These are phyloP conservation scores for Ciconia boyciana DNA, from an alignment of 2,113 vertebrate species.

Conservation along the genomic window DNA sequence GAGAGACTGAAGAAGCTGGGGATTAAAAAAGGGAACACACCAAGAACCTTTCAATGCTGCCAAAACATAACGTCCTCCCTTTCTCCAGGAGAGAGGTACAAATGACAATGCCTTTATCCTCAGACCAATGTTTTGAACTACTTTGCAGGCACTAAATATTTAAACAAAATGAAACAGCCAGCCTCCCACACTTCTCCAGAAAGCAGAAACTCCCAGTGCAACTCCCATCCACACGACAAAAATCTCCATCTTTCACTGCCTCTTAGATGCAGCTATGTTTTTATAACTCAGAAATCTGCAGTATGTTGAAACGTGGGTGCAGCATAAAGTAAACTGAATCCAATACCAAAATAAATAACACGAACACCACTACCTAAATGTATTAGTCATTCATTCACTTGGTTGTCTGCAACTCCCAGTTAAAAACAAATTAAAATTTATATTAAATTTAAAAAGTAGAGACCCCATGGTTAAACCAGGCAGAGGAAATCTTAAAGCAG, in stretches of 20 bases:
- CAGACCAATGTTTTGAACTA: background rate
- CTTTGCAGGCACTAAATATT: background rate
- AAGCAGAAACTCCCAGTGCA: background rate
- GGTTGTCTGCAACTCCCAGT: background rate
- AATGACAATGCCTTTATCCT: background rate
- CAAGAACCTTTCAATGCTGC: background rate
- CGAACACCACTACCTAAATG: background rate
- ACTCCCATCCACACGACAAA: background rate
- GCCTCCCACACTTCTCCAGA: background rate
- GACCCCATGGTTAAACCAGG: background rate
- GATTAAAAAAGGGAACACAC: background rate
- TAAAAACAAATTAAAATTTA: background rate
- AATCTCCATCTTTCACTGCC: background rate
- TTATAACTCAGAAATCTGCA: background rate
- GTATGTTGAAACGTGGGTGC: background rate
- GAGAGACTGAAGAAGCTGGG: background rate
- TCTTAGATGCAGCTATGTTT: background rate
- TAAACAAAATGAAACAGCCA: background rate
- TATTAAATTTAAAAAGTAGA: background rate
- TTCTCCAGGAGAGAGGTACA: background rate
- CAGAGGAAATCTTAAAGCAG: background rate
- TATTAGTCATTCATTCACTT: background rate
- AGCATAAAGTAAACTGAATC: constrained; percentile 6
- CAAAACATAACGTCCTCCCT: background rate
- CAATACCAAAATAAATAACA: constrained; percentile 16